These are phyloP conservation scores for Venturia canescens DNA, from an alignment of 1,140 invertebrate genomes.

Conservation along the genomic window DNA sequence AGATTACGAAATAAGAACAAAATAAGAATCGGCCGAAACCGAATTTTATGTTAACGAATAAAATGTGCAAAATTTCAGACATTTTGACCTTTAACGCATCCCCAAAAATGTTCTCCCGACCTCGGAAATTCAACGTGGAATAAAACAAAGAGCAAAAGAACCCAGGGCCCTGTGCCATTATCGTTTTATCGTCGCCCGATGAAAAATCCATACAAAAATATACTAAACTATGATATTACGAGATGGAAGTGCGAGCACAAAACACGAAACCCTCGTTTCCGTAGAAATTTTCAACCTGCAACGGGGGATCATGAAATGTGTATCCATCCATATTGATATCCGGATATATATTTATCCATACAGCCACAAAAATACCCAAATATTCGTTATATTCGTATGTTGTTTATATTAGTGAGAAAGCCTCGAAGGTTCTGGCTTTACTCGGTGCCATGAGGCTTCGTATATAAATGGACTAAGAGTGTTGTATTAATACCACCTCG, in stretches of 20 bases:
- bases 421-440: not conserved
- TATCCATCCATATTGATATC: not conserved
- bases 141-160: too few relatives aligned
- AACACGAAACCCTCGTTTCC: not conserved
- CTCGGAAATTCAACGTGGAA: too few relatives aligned
- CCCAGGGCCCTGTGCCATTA: too few relatives aligned
- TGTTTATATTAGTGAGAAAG: not conserved
- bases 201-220: not conserved
- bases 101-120: too few relatives aligned
- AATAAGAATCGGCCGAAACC: too few relatives aligned
- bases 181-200: too few relatives aligned
- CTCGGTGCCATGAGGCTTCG: not conserved
- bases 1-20: too few relatives aligned
- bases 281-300: not conserved
- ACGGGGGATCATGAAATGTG: not conserved
- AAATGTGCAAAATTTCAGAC: too few relatives aligned
- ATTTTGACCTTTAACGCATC: too few relatives aligned
- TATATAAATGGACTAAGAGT: slow-evolving; percentile 22
- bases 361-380: not conserved
- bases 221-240: not conserved
- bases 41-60: too few relatives aligned
- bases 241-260: not conserved
- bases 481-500: slow-evolving; percentile 40
- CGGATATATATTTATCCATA: not conserved
- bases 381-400: not conserved